phyloP scores from a whole-genome alignment of 2,113 vertebrate genomes.

The Gobius niger region DNA sequence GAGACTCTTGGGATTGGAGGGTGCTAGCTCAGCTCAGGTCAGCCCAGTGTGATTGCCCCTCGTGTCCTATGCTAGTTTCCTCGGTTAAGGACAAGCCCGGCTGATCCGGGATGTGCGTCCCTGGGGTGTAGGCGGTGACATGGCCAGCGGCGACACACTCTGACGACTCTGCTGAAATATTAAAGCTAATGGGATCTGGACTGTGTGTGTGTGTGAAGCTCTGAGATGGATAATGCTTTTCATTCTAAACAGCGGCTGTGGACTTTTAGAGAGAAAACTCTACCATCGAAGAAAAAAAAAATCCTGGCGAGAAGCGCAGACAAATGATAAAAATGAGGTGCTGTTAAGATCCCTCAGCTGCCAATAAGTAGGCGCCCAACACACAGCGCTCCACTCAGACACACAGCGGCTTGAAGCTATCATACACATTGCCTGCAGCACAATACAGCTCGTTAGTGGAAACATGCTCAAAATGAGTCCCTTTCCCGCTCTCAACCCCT shows the following conservation, averaged over 20 bases:
- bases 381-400: constrained; percentile 29
- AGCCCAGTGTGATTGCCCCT: constrained; percentile 36
- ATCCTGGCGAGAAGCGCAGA: constrained; percentile 12
- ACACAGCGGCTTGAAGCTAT: constrained; percentile 63
- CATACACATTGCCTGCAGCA: constrained; percentile 68
- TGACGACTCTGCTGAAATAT: constrained; percentile 67
- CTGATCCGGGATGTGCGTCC: constrained; percentile 53
- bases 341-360: constrained; percentile 61
- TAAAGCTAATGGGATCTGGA: constrained; percentile 67
- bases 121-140: constrained; percentile 51
- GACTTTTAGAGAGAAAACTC: constrained; percentile 38
- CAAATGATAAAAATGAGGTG: constrained; percentile 46
- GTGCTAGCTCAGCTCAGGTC: constrained; percentile 50
- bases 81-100: constrained; percentile 31
- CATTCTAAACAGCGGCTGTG: constrained; percentile 49
- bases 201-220: constrained; percentile 26
- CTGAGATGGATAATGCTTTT: constrained; percentile 69
- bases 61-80: constrained; percentile 28
- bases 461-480: constrained; percentile 66
- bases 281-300: constrained; percentile 31
- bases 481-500: constrained; percentile 54
- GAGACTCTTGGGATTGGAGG: constrained; percentile 38
- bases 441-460: constrained; percentile 74
- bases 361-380: constrained; percentile 55
- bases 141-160: constrained; percentile 48